phyloP scores from a whole-genome alignment of 2,888 invertebrate genomes.

The Amphipoea lucens region DNA sequence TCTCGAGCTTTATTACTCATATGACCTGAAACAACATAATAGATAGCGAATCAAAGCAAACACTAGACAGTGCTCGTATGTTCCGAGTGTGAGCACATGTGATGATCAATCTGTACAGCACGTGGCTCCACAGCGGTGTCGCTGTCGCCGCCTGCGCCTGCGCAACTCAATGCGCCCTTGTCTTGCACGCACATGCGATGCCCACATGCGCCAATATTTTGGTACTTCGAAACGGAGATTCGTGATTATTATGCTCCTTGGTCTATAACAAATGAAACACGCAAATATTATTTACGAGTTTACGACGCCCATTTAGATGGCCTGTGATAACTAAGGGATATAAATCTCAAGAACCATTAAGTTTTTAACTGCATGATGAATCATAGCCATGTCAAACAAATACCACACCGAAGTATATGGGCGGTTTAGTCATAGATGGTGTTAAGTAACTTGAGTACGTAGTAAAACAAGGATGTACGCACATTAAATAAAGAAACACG shows the following conservation, averaged over 20 bases:
- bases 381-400: constrained; percentile 54
- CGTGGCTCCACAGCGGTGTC: constrained; percentile 77
- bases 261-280: constrained; percentile 40
- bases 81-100: constrained; percentile 70
- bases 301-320: constrained; percentile 5
- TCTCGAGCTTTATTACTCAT: constrained; percentile 33
- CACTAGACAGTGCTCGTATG: constrained; percentile 62
- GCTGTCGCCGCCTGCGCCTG: constrained; percentile 69
- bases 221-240: constrained; percentile 42
- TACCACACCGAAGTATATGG: constrained; percentile 40
- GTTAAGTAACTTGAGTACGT: constrained; percentile 35
- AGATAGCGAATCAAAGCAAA: constrained; percentile 65
- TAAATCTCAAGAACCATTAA: constrained; percentile 51
- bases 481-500: constrained; percentile 42
- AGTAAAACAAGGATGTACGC: constrained; percentile 49
- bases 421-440: constrained; percentile 38
- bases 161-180: constrained; percentile 83
- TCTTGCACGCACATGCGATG: constrained; percentile 80
- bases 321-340: constrained; percentile 25
- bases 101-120: constrained; percentile 81
- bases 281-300: constrained; percentile 52
- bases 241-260: constrained; percentile 18
- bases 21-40: constrained; percentile 51
- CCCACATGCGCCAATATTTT: constrained; percentile 78
- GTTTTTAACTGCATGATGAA: constrained; percentile 56